These are phyloP conservation scores for Spialia ferax DNA, from an alignment of 2,888 invertebrate species.

Conservation along the genomic window DNA sequence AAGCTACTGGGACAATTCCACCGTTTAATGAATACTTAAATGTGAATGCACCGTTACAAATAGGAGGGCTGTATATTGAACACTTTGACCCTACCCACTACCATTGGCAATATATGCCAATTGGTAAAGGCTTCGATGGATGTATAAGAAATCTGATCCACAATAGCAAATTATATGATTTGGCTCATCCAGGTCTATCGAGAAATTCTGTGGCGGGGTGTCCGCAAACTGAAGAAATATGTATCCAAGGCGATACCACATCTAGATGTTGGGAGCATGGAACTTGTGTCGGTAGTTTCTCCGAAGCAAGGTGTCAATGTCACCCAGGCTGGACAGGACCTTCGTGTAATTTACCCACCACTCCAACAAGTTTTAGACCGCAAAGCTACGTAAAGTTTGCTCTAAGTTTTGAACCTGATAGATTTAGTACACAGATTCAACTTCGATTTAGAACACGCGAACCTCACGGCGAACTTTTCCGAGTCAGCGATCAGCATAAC, in stretches of 20 bases:
- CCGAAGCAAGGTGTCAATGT: slow-evolving; percentile 96
- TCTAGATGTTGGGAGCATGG: slow-evolving; percentile 97
- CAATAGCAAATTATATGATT: slow-evolving; percentile 97
- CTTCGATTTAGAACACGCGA: slow-evolving; percentile 97
- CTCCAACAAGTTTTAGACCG: slow-evolving; percentile 96
- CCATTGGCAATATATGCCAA: slow-evolving; percentile 96
- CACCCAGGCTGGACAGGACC: slow-evolving; percentile 98
- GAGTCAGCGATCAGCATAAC: slow-evolving; percentile 97
- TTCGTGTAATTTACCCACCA: slow-evolving; percentile 94
- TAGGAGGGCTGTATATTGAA: slow-evolving; percentile 97
- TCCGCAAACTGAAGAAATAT: slow-evolving; percentile 96
- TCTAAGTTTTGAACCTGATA: slow-evolving; percentile 96
- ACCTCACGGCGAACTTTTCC: slow-evolving; percentile 96
- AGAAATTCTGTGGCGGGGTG: slow-evolving; percentile 96
- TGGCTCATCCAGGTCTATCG: slow-evolving; percentile 96
- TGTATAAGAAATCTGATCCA: slow-evolving; percentile 98
- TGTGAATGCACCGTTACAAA: slow-evolving; percentile 97
- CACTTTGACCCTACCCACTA: slow-evolving; percentile 96
- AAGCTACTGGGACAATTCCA: slow-evolving; percentile 95
- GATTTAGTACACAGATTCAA: slow-evolving; percentile 97
- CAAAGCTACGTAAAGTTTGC: slow-evolving; percentile 99
- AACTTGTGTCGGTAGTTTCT: slow-evolving; percentile 96
- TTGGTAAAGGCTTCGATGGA: slow-evolving; percentile 97
- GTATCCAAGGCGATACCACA: slow-evolving; percentile 94
- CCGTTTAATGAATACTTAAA: slow-evolving; percentile 98